Base-by-base conservation (phyloP, 2,888 invertebrate genomes). In the Eristalinus sepulchralis region DNA sequence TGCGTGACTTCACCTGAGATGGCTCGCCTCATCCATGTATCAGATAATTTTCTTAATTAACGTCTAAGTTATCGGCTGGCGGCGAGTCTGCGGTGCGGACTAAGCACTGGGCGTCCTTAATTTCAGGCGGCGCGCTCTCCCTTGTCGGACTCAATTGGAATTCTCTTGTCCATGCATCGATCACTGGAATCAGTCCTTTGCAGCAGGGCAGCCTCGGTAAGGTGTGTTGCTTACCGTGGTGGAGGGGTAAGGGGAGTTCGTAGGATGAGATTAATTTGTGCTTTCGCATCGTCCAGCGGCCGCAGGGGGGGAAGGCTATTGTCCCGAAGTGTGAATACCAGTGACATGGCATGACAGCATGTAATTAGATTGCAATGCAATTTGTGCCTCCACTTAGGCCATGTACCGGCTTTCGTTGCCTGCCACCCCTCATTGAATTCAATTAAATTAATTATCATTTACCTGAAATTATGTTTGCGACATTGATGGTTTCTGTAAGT, bases 31-130 rank as follows among this genome's bases (percentile, higher is more conserved):
- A 17, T 47, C 47, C 47, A 47, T 70, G 77, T 73, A 81, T 78
- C 77, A 66, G 88, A 87, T 83, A 79, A 86, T 83, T 83, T 86
- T 83, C 86, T 83, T 83, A 79, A 87, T 86, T 86, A 86, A 86
- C 83, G 78, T 86, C 75, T 83, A 83, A 86, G 57, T 79, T 86
- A 86, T 79, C 71, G 75, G 75, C 62, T 34, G 39, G 31, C 20
- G 59, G 67, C n/a, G 17, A 47, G 47, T 17, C 47, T 47, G 47
- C 47, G 47, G 47, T 8, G 9, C 17, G 17, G 47, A 47, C 47
- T 36, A 47, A 82, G 53, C 34, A 17, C 64, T 47, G 77, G 55
- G 77, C 27, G 27, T 53, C 67, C 67, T 63, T 81, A 82, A 85
- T 81, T 82, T 53, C 24, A 73, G 66, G 17, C 33, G 47, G 22